Percentiles rank a stretch among this genome's conserved stretches.
phyloP scores from a whole-genome alignment of 2,888 invertebrate species.

The Chesias legatella region DNA sequence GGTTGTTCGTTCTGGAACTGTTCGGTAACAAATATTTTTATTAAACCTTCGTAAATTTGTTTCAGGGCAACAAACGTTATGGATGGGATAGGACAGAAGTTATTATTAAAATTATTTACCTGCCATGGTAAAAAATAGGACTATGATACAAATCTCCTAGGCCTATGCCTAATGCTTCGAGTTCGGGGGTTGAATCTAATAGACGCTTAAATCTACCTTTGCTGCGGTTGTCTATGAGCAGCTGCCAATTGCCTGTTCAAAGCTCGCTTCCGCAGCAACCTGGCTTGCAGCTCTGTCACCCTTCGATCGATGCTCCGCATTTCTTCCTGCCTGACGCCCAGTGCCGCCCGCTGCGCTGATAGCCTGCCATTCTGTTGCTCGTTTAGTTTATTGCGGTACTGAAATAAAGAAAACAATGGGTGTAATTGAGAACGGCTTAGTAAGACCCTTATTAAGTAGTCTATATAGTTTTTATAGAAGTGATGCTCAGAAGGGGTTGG shows the following conservation, averaged over 20 bases:
- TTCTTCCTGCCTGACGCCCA: slow-evolving; percentile 94
- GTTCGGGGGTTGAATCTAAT: background rate
- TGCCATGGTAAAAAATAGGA: too few species aligned
- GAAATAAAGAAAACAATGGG: slow-evolving; percentile 44
- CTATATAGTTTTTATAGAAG: too few species aligned
- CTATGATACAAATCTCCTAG: too few species aligned
- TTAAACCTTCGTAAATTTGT: too few species aligned
- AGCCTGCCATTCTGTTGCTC: slow-evolving; percentile 96
- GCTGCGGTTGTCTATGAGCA: slow-evolving; percentile 69
- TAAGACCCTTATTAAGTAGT: too few species aligned
- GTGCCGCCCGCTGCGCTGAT: slow-evolving; percentile 92
- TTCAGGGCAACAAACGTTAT: too few species aligned
- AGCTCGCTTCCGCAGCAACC: slow-evolving; percentile 92
- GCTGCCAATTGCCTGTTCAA: slow-evolving; percentile 85
- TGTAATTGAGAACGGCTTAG: too few species aligned
- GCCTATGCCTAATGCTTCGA: too few species aligned
- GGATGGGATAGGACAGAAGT: too few species aligned
- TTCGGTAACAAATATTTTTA: too few species aligned
- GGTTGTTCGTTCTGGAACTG: slow-evolving; percentile 63
- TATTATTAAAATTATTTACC: too few species aligned
- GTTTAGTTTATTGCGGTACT: slow-evolving; percentile 98
- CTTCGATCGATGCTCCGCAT: slow-evolving; percentile 95
- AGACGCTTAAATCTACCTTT: slow-evolving; percentile 34
- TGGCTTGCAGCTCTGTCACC: slow-evolving; percentile 95
- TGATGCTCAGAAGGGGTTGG: too few species aligned